Conservation (phyloP, 2,888 invertebrate species). For the Coecobrya sp. region DNA sequence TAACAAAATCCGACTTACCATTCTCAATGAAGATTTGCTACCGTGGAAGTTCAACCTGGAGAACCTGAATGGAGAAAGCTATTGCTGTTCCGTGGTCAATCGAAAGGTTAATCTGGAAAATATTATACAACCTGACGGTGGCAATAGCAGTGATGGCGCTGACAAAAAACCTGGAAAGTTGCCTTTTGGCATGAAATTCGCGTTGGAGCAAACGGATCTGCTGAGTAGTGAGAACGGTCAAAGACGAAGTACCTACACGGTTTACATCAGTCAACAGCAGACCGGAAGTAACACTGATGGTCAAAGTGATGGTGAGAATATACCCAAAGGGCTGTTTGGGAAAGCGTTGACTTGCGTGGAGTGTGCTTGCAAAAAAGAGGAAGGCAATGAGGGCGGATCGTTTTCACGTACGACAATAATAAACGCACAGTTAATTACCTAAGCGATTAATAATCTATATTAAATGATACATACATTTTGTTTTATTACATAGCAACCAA, state of each 20-base stretch:
- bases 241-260: conserved; percentile 15
- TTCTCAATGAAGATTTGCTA: conserved; percentile 21
- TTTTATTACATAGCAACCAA: not conserved
- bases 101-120: conserved; percentile 26
- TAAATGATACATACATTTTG: too few species aligned
- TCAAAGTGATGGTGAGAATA: not conserved
- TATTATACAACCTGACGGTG: not conserved
- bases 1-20: conserved; percentile 13
- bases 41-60: conserved; percentile 42
- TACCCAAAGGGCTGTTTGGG: not conserved
- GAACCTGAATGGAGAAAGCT: conserved; percentile 40
- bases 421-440: too few species aligned
- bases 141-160: not conserved
- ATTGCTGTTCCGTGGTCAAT: conserved; percentile 41
- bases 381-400: not conserved
- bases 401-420: conserved; percentile 21
- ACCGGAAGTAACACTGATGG: not conserved
- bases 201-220: conserved; percentile 17
- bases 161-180: not conserved
- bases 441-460: too few species aligned
- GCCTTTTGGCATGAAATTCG: conserved; percentile 14
- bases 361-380: conserved; percentile 26
- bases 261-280: conserved; percentile 19
- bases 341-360: conserved; percentile 33
- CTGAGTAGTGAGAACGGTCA: conserved; percentile 39